Percentiles rank a stretch among this genome's conserved stretches.
Evolutionary conservation across 2,888 invertebrate species (phyloP).

Genomic region (Tromatobia lineatoria): DNA sequence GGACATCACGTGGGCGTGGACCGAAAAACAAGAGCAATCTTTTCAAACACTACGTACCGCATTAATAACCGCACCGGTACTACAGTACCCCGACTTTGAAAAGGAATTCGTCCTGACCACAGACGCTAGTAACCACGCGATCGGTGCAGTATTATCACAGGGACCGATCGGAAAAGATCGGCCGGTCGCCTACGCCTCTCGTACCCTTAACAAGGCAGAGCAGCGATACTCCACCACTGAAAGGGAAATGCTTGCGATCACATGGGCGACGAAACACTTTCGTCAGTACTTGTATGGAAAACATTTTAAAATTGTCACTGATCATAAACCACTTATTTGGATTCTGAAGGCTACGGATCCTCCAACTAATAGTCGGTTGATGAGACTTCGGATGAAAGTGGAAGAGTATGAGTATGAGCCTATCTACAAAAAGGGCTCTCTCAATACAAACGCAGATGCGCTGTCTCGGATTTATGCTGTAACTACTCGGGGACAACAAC

Average conservation of each 20-base stretch:
- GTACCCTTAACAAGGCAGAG: conserved; percentile 35
- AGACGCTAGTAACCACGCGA: conserved; percentile 32
- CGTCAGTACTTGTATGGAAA: conserved; percentile 63
- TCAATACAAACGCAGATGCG: conserved; percentile 60
- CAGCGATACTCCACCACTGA: conserved; percentile 49
- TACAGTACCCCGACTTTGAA: conserved; percentile 49
- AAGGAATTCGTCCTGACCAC: conserved; percentile 47
- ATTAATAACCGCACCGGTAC: conserved; percentile 21
- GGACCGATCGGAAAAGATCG: conserved; percentile 43
- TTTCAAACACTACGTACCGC: conserved; percentile 35
- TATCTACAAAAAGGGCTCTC: conserved; percentile 42
- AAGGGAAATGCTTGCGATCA: conserved; percentile 61
- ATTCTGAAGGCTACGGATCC: conserved; percentile 52
- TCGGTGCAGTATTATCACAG: conserved; percentile 56
- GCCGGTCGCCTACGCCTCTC: conserved; percentile 38
- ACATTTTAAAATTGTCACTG: conserved; percentile 62
- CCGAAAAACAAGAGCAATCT: conserved; percentile 2
- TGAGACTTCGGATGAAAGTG: conserved; percentile 54
- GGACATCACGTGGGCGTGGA: not conserved
- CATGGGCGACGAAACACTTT: conserved; percentile 59
- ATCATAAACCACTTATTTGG: conserved; percentile 62
- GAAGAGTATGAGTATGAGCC: conserved; percentile 62
- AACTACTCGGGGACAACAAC: conserved; percentile 15
- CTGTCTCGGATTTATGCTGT: conserved; percentile 30
- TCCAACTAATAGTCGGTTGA: conserved; percentile 25